phyloP scores from a whole-genome alignment of 2,113 vertebrate species.

The Triplophysa tibetana region DNA sequence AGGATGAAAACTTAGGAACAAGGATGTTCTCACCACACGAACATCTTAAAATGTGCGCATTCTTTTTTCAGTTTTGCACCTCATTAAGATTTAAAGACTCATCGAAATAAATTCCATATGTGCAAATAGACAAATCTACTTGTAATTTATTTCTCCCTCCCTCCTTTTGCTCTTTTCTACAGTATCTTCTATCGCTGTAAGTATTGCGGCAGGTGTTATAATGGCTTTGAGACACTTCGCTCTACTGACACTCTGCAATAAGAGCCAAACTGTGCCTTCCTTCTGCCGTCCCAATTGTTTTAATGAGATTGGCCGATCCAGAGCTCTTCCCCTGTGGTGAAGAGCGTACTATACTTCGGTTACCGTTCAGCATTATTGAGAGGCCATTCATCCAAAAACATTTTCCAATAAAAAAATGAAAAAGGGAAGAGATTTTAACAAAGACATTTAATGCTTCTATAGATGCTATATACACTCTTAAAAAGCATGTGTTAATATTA shows the following conservation, averaged over 20 bases:
- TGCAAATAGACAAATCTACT: no score
- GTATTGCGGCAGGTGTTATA: conserved; percentile 27
- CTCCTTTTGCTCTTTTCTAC: neutral
- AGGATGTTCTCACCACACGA: neutral
- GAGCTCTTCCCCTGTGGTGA: neutral
- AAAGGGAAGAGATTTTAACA: no score
- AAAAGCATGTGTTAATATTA: no score
- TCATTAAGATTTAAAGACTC: no score
- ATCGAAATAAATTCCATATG: no score
- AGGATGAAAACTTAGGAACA: conserved; percentile 25
- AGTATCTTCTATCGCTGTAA: neutral
- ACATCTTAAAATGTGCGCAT: neutral
- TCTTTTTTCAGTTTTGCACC: neutral
- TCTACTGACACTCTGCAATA: conserved; percentile 12
- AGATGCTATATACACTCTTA: no score
- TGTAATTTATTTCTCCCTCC: neutral
- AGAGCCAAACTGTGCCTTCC: neutral
- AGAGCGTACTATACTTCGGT: neutral
- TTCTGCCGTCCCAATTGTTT: neutral
- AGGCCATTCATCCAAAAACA: neutral
- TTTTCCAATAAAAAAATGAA: no score
- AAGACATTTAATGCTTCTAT: no score
- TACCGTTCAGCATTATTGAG: neutral
- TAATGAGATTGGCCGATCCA: conserved; percentile 19
- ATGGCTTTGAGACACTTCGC: conserved; percentile 17